Conservation (phyloP, 2,113 vertebrate species). For the Ptilonorhynchus violaceus region DNA sequence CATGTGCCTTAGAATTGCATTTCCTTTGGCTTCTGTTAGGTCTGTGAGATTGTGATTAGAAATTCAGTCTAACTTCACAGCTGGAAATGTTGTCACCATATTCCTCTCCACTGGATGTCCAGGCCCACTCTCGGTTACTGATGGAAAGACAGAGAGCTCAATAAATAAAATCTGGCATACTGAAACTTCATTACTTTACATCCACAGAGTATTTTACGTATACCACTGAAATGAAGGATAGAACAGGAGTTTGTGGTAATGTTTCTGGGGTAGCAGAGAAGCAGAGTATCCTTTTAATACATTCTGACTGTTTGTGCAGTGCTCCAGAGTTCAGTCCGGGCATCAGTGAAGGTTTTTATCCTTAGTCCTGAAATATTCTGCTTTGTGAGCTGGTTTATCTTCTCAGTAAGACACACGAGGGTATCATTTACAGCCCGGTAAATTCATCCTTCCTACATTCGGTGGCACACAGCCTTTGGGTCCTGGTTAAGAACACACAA, state of each 20-base stretch:
- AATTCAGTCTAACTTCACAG: not conserved
- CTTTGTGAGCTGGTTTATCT: conserved; percentile 31
- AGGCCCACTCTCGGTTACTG: not conserved
- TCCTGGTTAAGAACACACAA: not conserved
- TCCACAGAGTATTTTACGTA: not conserved
- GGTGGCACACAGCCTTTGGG: not conserved
- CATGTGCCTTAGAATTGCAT: not conserved
- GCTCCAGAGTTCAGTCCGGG: not conserved
- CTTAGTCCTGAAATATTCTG: not conserved
- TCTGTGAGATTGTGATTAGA: not conserved
- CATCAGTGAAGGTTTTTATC: not conserved
- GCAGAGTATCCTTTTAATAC: not conserved
- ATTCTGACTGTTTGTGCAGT: not conserved
- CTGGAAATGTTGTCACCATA: not conserved
- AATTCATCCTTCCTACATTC: not conserved
- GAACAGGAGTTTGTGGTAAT: not conserved
- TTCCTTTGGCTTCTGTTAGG: not conserved
- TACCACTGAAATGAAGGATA: not conserved
- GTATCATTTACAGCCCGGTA: conserved; percentile 34
- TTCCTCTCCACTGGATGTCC: not conserved
- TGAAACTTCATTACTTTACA: not conserved
- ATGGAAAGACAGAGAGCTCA: not conserved
- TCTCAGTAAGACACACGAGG: not conserved
- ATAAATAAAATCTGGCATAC: not conserved
- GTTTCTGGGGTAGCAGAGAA: not conserved